Conservation (phyloP, 2,888 invertebrate species). For the Eupeodes latifasciatus region DNA sequence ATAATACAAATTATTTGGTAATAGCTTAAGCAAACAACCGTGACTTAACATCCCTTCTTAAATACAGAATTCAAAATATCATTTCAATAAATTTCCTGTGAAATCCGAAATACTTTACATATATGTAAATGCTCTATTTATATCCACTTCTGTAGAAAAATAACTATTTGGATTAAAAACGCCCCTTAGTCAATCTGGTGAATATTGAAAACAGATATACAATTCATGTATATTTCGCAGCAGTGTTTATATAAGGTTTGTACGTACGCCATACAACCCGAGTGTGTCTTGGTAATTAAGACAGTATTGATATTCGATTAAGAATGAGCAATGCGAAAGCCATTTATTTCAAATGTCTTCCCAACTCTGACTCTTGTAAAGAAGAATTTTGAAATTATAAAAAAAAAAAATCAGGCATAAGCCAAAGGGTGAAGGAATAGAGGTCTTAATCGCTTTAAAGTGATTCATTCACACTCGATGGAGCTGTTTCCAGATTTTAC, state of each 20-base stretch:
- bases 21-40: no score
- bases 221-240: conserved; percentile 6
- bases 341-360: conserved; percentile 51
- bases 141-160: no score
- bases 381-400: conserved; percentile 13
- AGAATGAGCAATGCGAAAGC: conserved; percentile 31
- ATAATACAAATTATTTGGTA: no score
- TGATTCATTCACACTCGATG: conserved; percentile 66
- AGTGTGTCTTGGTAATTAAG: conserved; percentile 21
- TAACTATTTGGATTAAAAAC: no score
- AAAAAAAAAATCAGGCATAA: not conserved
- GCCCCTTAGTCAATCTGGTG: no score
- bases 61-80: no score
- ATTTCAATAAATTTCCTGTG: no score
- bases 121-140: no score
- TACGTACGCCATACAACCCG: conserved; percentile 22
- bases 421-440: conserved; percentile 19
- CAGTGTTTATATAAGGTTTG: not conserved
- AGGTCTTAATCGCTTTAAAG: conserved; percentile 68
- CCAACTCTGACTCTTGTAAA: conserved; percentile 3
- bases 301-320: conserved; percentile 54
- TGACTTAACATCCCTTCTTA: no score
- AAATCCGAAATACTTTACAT: no score
- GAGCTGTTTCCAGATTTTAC: conserved; percentile 30
- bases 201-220: no score